Evolutionary conservation across 1,140 invertebrate species (phyloP).

Genomic region (Helicorthomorpha holstii): DNA sequence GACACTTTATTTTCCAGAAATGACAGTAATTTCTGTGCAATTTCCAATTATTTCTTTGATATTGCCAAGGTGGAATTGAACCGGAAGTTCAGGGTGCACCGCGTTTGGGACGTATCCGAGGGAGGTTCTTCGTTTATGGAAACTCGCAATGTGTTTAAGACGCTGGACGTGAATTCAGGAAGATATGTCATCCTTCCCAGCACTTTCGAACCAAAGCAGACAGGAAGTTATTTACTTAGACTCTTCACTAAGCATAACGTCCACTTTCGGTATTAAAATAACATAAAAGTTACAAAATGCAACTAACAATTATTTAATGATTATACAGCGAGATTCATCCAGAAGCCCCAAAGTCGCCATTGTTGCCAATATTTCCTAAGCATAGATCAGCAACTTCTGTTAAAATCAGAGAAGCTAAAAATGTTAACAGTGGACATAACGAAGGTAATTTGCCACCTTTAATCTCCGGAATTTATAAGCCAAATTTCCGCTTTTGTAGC

Average conservation of each 20-base stretch:
- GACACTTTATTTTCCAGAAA: too few relatives aligned
- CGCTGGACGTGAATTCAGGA: slow-evolving; percentile 31
- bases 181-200: slow-evolving; percentile 44
- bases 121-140: slow-evolving; percentile 29
- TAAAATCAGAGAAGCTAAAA: too few relatives aligned
- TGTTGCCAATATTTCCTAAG: too few relatives aligned
- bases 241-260: slow-evolving; percentile 28
- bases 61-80: slow-evolving; percentile 37
- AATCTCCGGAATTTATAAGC: too few relatives aligned
- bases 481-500: too few relatives aligned
- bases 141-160: slow-evolving; percentile 33
- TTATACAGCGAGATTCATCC: too few relatives aligned
- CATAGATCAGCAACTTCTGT: too few relatives aligned
- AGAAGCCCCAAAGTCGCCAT: too few relatives aligned
- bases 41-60: background rate
- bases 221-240: slow-evolving; percentile 37
- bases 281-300: too few relatives aligned
- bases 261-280: background rate
- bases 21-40: background rate
- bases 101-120: slow-evolving; percentile 24
- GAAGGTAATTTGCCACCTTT: too few relatives aligned
- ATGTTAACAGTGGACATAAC: too few relatives aligned
- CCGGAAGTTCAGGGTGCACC: slow-evolving; percentile 36
- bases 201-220: slow-evolving; percentile 37
- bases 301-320: too few relatives aligned